Base-by-base conservation (phyloP, 2,888 invertebrate genomes). In the Synergus umbraculus region DNA sequence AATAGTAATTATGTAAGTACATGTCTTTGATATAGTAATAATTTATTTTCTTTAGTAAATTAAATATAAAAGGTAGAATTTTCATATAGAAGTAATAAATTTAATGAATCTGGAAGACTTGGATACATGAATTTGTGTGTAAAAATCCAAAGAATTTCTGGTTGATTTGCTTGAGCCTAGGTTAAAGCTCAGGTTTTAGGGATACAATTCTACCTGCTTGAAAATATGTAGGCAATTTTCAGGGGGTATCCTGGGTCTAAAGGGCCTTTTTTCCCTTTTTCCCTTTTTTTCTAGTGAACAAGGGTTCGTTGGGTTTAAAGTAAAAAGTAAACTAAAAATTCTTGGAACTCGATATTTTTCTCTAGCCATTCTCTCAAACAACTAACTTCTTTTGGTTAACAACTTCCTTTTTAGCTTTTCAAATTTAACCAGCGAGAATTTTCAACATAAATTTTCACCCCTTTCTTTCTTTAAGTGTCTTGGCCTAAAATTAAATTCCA, bases 121-220 rank as follows among this genome's bases (percentile, higher is more conserved):
- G 54, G 13, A 46, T n/a, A 18, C 58, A 58, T 54, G 65, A 46
- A 77, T 77, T 78, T 46, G 12, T 29, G 79, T 77, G 43, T 76
- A 79, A 69, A 46, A 46, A 5, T 29, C 5, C 49, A 69, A 82
- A 83, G 82, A 80, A 80, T 83, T 85, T 81, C 79, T 78, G 83
- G 83, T 82, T 83, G 84, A 85, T 82, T 85, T 79, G 83, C 80
- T 78, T 83, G 83, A 83, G 84, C 87, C 85, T 87, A 86, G 90
- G 88, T 90, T 89, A 90, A 87, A 90, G 88, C 89, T 89, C 89
- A 90, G 89, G 89, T 86, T 85, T 81, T 76, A 22, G 43, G 66
- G 66, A 76, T 66, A 76, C 58, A 79, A 78, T 82, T 84, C 81
- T 82, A 80, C 85, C 80, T 83, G 81, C 83, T 80, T 79, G 3